phyloP scores from a whole-genome alignment of 2,797 vertebrate genomes.

The Phrynocephalus vlangalii region DNA sequence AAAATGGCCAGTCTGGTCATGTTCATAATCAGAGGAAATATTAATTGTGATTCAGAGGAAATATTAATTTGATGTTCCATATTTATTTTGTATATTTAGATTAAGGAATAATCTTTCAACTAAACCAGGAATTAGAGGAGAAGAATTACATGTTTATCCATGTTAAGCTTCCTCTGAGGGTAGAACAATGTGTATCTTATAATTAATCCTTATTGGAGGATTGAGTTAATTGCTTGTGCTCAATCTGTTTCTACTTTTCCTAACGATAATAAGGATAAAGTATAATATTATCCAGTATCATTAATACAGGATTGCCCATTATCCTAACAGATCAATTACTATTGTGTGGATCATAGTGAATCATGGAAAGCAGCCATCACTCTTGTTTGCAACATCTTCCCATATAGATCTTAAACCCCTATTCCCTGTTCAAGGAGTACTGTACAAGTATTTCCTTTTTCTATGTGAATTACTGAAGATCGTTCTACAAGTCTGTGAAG shows the following conservation, averaged over 20 bases:
- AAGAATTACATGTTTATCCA: constrained; percentile 11
- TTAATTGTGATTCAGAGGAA: background rate
- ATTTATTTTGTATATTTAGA: constrained; percentile 5
- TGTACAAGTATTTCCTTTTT: no score
- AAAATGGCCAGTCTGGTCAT: no score
- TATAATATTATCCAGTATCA: background rate
- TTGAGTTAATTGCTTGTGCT: background rate
- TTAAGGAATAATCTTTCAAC: background rate
- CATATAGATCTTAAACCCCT: background rate
- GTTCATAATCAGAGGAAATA: background rate
- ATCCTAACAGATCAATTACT: background rate
- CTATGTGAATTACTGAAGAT: no score
- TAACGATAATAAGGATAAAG: background rate
- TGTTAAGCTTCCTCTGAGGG: constrained; percentile 12
- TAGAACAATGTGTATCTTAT: background rate
- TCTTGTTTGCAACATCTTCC: background rate
- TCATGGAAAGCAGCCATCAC: background rate
- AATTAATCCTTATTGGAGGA: background rate
- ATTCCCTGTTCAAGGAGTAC: no score
- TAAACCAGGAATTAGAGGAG: constrained; percentile 5
- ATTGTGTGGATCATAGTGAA: background rate
- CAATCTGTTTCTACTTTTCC: constrained; percentile 1
- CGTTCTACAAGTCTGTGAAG: no score
- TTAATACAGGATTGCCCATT: background rate
- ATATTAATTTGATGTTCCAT: background rate